phyloP scores from a whole-genome alignment of 2,797 vertebrate genomes.

The Lophotriccus pileatus region DNA sequence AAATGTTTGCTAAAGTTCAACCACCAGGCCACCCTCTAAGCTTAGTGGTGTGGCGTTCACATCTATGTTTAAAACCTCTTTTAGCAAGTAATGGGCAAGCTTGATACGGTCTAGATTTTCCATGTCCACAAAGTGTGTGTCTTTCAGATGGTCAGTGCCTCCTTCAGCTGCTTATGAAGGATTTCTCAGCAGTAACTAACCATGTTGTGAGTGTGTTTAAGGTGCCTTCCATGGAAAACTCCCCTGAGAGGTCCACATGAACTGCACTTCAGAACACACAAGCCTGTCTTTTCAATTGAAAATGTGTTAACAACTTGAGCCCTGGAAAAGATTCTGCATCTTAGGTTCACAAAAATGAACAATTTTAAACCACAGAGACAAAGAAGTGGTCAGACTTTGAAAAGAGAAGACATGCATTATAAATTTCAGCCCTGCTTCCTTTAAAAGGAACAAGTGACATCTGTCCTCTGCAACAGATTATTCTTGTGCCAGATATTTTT shows the following conservation, averaged over 20 bases:
- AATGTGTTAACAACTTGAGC: background rate
- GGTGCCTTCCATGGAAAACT: background rate
- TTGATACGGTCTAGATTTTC: background rate
- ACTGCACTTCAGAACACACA: background rate
- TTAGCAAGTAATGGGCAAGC: background rate
- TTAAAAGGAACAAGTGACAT: rapidly evolving
- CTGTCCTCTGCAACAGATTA: background rate
- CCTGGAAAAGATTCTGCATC: background rate
- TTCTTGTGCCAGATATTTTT: background rate
- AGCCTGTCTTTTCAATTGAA: background rate
- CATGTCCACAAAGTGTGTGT: rapidly evolving
- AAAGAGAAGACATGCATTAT: background rate
- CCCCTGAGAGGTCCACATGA: rapidly evolving
- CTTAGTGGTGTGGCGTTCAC: rapidly evolving
- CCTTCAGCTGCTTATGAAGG: background rate
- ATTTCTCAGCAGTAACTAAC: background rate
- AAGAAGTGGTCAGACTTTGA: background rate
- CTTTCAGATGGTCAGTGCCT: background rate
- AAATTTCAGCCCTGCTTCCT: background rate
- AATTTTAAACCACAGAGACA: background rate
- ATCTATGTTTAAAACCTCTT: background rate
- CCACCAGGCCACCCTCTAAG: background rate
- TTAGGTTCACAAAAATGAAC: background rate
- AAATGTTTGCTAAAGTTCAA: background rate
- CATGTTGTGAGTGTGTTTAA: rapidly evolving